Percentiles rank a stretch among this genome's conserved stretches.
phyloP scores from a whole-genome alignment of 2,113 vertebrate genomes.

The Rana temporaria region DNA sequence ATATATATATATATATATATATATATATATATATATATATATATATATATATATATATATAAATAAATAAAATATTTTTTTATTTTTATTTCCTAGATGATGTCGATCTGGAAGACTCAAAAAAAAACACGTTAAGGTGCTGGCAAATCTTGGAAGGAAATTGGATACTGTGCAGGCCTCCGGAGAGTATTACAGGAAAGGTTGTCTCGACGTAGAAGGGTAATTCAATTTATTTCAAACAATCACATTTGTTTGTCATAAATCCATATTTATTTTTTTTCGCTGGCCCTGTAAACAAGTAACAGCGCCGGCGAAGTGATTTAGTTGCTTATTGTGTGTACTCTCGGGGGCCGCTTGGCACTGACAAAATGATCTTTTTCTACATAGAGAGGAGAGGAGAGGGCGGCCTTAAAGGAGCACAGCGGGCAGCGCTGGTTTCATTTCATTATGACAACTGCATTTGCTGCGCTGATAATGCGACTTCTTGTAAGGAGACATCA shows the following conservation, averaged over 20 bases:
- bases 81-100: neutral
- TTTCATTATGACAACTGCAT: too few relatives aligned
- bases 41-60: too few relatives aligned
- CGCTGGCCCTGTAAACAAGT: constrained; percentile 48
- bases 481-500: too few relatives aligned
- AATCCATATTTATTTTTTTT: constrained; percentile 57
- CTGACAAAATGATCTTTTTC: constrained; percentile 45
- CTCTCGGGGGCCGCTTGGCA: constrained; percentile 35
- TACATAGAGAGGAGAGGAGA: neutral
- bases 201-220: constrained; percentile 23
- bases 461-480: too few relatives aligned
- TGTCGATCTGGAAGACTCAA: neutral
- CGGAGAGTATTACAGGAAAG: constrained; percentile 19
- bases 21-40: too few relatives aligned
- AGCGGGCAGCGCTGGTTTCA: too few relatives aligned
- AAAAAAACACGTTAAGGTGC: constrained; percentile 27
- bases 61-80: too few relatives aligned
- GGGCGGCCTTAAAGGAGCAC: too few relatives aligned
- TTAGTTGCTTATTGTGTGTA: constrained; percentile 41
- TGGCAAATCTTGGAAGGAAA: constrained; percentile 20
- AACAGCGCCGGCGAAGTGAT: constrained; percentile 32
- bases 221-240: constrained; percentile 57
- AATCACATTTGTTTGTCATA: constrained; percentile 57
- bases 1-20: too few relatives aligned
- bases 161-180: constrained; percentile 33